Conservation (phyloP, 2,113 vertebrate species). For the Limnothrissa miodon region DNA sequence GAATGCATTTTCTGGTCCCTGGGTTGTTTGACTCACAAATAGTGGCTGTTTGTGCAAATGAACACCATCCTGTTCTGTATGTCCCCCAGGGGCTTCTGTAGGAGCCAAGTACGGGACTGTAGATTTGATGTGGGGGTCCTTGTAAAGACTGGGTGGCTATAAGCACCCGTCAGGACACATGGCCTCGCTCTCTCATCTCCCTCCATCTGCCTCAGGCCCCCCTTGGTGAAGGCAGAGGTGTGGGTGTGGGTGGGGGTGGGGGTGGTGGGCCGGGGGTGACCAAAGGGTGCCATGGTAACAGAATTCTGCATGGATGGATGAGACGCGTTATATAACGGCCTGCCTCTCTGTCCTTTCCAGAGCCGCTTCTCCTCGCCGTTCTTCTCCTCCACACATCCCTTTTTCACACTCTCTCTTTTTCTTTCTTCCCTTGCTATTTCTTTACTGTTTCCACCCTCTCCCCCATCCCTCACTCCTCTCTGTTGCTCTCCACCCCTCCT, state of each 20-base stretch:
- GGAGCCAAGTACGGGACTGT: not conserved
- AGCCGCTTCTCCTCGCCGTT: not conserved
- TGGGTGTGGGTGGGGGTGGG: not conserved
- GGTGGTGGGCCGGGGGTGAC: not conserved
- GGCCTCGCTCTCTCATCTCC: not conserved
- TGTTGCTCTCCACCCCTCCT: slow-evolving; percentile 27
- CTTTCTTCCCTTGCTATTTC: not conserved
- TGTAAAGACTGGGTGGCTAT: not conserved
- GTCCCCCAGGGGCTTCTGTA: not conserved
- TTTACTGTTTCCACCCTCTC: not conserved
- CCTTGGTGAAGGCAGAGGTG: not conserved
- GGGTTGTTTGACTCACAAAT: not conserved
- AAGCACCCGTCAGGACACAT: not conserved
- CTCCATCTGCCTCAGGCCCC: not conserved
- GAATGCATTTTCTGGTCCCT: not conserved
- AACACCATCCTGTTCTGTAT: not conserved
- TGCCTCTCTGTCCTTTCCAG: not conserved
- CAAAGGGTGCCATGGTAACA: slow-evolving; percentile 6
- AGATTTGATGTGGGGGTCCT: not conserved
- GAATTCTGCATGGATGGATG: not conserved
- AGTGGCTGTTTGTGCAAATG: slow-evolving; percentile 1
- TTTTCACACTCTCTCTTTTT: not conserved
- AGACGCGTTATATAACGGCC: not conserved
- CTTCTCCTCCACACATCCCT: slow-evolving; percentile 19
- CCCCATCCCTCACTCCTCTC: slow-evolving; percentile 2